phyloP scores from a whole-genome alignment of 2,888 invertebrate genomes.

The Andricus curvator region DNA sequence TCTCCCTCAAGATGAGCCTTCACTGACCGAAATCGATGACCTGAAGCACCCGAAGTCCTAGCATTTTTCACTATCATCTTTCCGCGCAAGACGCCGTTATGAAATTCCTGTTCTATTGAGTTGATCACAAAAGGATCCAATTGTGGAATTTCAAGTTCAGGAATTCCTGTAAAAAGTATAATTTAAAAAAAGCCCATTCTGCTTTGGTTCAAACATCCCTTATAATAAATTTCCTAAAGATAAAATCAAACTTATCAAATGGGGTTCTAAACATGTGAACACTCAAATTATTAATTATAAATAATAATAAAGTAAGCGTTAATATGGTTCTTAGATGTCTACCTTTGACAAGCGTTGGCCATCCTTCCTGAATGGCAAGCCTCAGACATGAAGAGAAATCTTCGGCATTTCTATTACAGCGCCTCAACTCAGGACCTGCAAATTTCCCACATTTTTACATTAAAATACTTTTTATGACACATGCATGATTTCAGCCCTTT shows the following conservation, averaged over 20 bases:
- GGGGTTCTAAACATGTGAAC: too few relatives aligned
- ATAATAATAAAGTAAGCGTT: too few relatives aligned
- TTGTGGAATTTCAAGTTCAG: constrained; percentile 79
- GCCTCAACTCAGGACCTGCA: constrained; percentile 66
- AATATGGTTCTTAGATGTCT: constrained; percentile 37
- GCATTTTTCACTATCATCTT: constrained; percentile 80
- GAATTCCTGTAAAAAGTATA: constrained; percentile 75
- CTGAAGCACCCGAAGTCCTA: constrained; percentile 80
- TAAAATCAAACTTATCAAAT: too few relatives aligned
- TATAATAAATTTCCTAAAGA: too few relatives aligned
- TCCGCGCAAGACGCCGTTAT: constrained; percentile 76
- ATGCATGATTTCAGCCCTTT: too few relatives aligned
- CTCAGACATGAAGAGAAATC: constrained; percentile 74
- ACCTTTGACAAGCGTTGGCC: constrained; percentile 72
- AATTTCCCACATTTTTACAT: not conserved
- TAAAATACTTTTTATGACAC: too few relatives aligned
- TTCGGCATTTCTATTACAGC: constrained; percentile 67
- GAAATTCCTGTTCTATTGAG: constrained; percentile 77
- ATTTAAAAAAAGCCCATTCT: too few relatives aligned
- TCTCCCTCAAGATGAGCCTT: constrained; percentile 81
- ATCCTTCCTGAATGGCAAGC: constrained; percentile 73
- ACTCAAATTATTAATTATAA: too few relatives aligned
- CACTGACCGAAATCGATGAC: constrained; percentile 80
- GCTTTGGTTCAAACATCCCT: too few relatives aligned
- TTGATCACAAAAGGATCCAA: constrained; percentile 80